A percentile compares a stretch with the other conserved stretches of the same genome.
These are phyloP conservation scores for Pseudolaguvia tuberculata DNA, from an alignment of 2,113 vertebrate species.

Conservation along the genomic window DNA sequence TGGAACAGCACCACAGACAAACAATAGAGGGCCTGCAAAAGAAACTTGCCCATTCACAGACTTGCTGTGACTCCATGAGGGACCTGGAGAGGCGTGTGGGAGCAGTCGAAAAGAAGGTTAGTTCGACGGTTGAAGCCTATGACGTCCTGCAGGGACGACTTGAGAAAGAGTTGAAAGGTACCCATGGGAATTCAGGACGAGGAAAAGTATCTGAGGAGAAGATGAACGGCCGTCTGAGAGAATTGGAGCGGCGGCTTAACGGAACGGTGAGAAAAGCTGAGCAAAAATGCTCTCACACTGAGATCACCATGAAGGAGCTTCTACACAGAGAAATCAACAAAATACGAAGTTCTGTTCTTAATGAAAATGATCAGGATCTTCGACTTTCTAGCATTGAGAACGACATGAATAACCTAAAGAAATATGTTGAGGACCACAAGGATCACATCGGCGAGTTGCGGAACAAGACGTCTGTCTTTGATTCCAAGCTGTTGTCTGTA, in stretches of 20 bases:
- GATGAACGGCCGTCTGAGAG: slow-evolving; percentile 69
- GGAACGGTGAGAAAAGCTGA: slow-evolving; percentile 71
- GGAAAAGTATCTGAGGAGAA: slow-evolving; percentile 62
- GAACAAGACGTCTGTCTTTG: slow-evolving; percentile 63
- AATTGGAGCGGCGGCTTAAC: slow-evolving; percentile 77
- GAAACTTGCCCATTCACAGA: slow-evolving; percentile 59
- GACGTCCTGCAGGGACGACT: slow-evolving; percentile 66
- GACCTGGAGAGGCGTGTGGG: slow-evolving; percentile 63
- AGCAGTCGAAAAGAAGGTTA: slow-evolving; percentile 67
- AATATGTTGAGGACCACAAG: slow-evolving; percentile 62
- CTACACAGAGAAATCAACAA: slow-evolving; percentile 68
- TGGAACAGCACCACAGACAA: slow-evolving; percentile 75
- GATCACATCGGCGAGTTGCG: slow-evolving; percentile 57
- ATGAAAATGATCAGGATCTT: slow-evolving; percentile 61
- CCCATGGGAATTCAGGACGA: slow-evolving; percentile 47
- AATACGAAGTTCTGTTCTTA: slow-evolving; percentile 58
- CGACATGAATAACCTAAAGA: slow-evolving; percentile 63
- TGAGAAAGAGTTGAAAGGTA: slow-evolving; percentile 65
- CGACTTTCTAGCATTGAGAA: slow-evolving; percentile 68
- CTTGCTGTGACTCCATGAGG: slow-evolving; percentile 65
- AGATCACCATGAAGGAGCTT: slow-evolving; percentile 64
- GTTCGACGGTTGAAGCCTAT: slow-evolving; percentile 63
- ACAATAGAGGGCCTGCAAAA: slow-evolving; percentile 63
- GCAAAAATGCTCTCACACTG: slow-evolving; percentile 66
- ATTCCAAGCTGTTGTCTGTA: slow-evolving; percentile 61